These are phyloP conservation scores for Triplophysa tibetana DNA, from an alignment of 2,113 vertebrate species.

Conservation along the genomic window DNA sequence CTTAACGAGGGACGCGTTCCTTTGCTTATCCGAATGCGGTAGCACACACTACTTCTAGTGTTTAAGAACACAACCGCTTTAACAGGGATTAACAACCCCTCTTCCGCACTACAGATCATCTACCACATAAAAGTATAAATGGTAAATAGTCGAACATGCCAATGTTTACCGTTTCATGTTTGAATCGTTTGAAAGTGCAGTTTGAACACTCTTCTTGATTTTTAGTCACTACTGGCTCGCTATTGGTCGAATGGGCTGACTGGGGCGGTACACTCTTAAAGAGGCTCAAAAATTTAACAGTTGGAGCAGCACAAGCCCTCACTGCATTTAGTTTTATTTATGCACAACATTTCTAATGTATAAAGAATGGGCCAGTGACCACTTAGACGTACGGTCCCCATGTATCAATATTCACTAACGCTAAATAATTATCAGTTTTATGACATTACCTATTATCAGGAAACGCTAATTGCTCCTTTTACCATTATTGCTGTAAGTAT, in stretches of 20 bases:
- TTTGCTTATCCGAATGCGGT: slow-evolving; percentile 39
- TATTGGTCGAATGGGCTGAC: neutral
- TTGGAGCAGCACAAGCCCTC: slow-evolving; percentile 23
- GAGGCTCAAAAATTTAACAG: neutral
- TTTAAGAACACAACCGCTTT: slow-evolving; percentile 37
- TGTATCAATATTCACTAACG: slow-evolving; percentile 20
- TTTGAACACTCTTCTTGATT: slow-evolving; percentile 8
- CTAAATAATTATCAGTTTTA: slow-evolving; percentile 30
- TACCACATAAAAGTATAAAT: slow-evolving; percentile 43
- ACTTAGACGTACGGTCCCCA: neutral
- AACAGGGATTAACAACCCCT: slow-evolving; percentile 34
- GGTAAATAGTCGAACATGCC: slow-evolving; percentile 22
- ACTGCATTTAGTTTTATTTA: slow-evolving; percentile 28
- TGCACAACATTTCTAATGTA: slow-evolving; percentile 34
- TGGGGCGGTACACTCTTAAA: slow-evolving; percentile 11
- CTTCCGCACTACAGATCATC: slow-evolving; percentile 49
- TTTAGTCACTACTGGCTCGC: neutral
- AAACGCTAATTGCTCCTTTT: slow-evolving; percentile 32
- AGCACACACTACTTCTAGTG: slow-evolving; percentile 46
- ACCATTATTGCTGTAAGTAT: slow-evolving; percentile 37
- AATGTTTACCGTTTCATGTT: slow-evolving; percentile 38
- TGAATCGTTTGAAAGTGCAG: slow-evolving; percentile 35
- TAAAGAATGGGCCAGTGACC: neutral
- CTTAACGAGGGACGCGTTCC: slow-evolving; percentile 50
- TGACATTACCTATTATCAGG: slow-evolving; percentile 20